These are phyloP conservation scores for Onychorhynchus coronatus DNA, from an alignment of 2,113 vertebrate species.

Conservation along the genomic window DNA sequence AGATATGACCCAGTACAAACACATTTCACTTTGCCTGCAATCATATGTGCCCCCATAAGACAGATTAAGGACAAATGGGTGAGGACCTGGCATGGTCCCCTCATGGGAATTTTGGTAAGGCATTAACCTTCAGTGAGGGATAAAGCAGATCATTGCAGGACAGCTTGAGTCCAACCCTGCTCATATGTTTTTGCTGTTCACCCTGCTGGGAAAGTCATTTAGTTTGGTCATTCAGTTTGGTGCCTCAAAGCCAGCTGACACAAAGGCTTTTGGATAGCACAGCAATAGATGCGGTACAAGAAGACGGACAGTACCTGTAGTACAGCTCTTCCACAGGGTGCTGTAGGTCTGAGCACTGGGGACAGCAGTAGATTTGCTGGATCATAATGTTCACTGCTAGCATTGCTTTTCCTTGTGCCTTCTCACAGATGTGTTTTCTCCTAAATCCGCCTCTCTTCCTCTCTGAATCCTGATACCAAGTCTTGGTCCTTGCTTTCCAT, in stretches of 20 bases:
- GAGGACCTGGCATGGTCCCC: neutral
- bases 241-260: neutral
- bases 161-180: neutral
- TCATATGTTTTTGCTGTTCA: neutral
- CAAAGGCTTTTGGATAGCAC: neutral
- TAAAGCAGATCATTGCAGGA: neutral
- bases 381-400: neutral
- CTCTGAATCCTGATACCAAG: neutral
- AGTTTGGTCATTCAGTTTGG: neutral
- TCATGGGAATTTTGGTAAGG: neutral
- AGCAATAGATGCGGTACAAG: neutral
- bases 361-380: neutral
- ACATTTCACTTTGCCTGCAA: neutral
- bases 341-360: neutral
- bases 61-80: neutral
- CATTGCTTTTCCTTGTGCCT: neutral
- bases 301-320: neutral
- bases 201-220: neutral
- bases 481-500: neutral
- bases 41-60: neutral
- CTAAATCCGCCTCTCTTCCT: fast-evolving
- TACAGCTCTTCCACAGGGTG: neutral
- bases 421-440: fast-evolving
- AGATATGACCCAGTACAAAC: neutral
- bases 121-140: neutral